Base-by-base conservation (phyloP, 2,113 vertebrate genomes). In the Corythaixoides concolor region DNA sequence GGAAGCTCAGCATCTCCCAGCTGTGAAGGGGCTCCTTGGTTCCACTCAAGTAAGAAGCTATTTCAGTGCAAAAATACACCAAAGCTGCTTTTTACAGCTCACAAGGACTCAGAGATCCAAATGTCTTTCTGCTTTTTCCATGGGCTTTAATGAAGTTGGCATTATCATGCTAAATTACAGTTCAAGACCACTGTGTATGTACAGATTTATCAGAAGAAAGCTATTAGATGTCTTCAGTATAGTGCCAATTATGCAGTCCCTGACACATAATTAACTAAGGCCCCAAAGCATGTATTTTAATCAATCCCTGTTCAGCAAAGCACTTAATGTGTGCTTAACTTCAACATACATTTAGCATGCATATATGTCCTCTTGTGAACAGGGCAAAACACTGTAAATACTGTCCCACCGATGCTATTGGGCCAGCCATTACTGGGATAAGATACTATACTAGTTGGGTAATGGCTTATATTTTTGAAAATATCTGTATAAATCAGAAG, bases 251-350 rank as follows among this genome's bases (percentile, higher is more conserved):
- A 89, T 68, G 45, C 76, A 89, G 49, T 49, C 55, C 58, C 74
- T 75, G 88, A 96, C 89, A 96, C 69, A 78, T 89, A 96, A 95
- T 89, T 97, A 94, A 72, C 82, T 81, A 32, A 81, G 88, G 85
- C 87, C 90, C 90, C 67, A 93, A 92, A 96, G 88, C 63, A 89
- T 28, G 58, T 89, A 64, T 91, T 95, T 95, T 95, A 97, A 94
- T 95, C 74, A 87, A 79, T 53, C 85, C 55, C 91, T 53, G 24
- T 66, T 93, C 84, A 95, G 84, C 93, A 94, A 73, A 93, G 82
- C 79, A 87, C 64, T 95, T 88, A 7, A 7, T 2, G 47, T 27
- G 11, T n/a, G 64, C 22, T 88, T 69, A 86, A 74, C 32, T 86
- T 84, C 76, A 96, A 55, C 52, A 80, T 53, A 39, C 26, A 67